Evolutionary conservation across 2,888 invertebrate genomes (phyloP), one percentile per base, ranked within the genome.

Genomic region (Deilephila porcellus): DNA sequence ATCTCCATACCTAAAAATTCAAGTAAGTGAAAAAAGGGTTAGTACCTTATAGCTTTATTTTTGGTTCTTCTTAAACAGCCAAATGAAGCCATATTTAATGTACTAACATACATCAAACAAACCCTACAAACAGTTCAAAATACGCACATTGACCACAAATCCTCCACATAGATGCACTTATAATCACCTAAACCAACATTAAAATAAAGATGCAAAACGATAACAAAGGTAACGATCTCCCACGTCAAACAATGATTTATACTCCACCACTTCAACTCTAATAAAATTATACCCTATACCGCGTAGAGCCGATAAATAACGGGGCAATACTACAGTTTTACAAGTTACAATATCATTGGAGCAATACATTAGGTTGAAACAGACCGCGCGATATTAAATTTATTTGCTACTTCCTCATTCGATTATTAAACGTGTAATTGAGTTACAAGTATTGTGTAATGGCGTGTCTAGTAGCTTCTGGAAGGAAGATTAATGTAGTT

Each of bases 231-330:
- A 67, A 52, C 5, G 4, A 52, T 67, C 67, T 67, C 45, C 25
- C 52, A 52, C 25, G 52, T 52, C 25, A 8, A 63, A 37, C 25
- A 17, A 52, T 67, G 45, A 67, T 67, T 67, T 52, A 67, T 29
- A 45, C 17, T 6, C 19, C 5, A 45, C 45, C 67, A 25, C 25
- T 25, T 52, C 67, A 45, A 37, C 34, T 19, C 67, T 67, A 52
- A 67, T 67, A 67, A 67, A 67, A 67, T 67, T 67, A 67, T 67
- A 67, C 52, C 67, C 52, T 52, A 52, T 67, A 25, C 45, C 67
- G 45, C 52, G 67, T 45, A 67, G 67, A 45, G 67, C 67, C 25
- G 5, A 67, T 67, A 67, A 67, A 67, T 67, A 67, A 45, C 37
- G 1, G 11, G 20, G 37, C 64, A 25, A 64, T 52, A 52, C 52